phyloP scores from a whole-genome alignment of 30 jellyfish, hydroid and myxozoan genomes.

The Chironex yamaguchii region DNA sequence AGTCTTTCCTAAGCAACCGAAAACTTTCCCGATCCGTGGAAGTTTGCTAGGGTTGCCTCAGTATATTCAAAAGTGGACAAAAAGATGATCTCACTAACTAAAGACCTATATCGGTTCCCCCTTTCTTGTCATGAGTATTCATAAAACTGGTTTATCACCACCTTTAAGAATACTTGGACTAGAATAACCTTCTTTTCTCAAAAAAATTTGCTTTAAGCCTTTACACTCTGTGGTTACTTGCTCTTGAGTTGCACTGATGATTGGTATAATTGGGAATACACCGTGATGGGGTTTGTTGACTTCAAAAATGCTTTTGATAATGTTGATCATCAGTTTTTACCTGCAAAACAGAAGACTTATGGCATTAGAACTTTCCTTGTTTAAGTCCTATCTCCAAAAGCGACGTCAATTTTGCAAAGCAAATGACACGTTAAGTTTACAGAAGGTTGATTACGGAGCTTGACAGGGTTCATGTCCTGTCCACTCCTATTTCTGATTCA shows the following conservation, averaged over 20 bases:
- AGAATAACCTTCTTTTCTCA: neutral
- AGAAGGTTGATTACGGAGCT: conserved; percentile 11
- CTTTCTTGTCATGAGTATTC: conserved; percentile 18
- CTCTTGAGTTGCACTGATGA: conserved; percentile 8
- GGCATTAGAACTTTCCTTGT: conserved; percentile 11
- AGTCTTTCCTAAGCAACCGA: conserved; percentile 2
- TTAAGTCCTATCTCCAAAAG: conserved; percentile 1
- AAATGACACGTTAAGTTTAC: no score
- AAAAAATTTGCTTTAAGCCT: conserved; percentile 12
- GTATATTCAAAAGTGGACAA: neutral
- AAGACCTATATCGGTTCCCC: conserved; percentile 40
- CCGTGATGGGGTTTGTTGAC: no score
- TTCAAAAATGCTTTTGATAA: conserved; percentile 27
- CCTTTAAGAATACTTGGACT: conserved; percentile 17
- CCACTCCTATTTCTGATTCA: no score
- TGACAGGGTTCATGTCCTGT: conserved; percentile 3
- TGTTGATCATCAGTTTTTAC: conserved; percentile 13
- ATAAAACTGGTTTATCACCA: conserved; percentile 10
- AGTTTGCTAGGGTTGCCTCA: conserved; percentile 14
- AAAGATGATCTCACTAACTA: conserved; percentile 5
- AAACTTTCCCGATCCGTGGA: neutral
- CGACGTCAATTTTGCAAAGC: conserved; percentile 26
- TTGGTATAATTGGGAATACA: no score
- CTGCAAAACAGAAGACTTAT: conserved; percentile 1
- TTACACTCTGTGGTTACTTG: conserved; percentile 17